These are phyloP conservation scores for Telmatochromis bifrenatus DNA, from an alignment of 2,113 vertebrate genomes.

Conservation along the genomic window DNA sequence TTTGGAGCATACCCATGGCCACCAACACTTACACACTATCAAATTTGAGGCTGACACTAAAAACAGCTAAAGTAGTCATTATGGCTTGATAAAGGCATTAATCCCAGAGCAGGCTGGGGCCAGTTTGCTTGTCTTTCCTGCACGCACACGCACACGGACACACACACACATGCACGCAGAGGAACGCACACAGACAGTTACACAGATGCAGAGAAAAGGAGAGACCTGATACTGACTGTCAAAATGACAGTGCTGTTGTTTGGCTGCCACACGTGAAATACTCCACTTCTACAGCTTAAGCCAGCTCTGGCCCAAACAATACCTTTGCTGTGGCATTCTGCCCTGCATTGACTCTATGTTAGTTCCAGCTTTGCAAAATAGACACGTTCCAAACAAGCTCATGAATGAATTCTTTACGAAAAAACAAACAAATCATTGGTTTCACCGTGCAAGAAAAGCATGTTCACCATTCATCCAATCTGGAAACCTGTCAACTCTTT, in stretches of 20 bases:
- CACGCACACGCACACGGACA: not conserved
- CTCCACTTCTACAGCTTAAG: not conserved
- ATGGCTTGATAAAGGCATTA: constrained; percentile 48
- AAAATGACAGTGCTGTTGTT: constrained; percentile 7
- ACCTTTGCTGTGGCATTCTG: not conserved
- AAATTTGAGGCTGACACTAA: constrained; percentile 54
- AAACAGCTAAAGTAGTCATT: constrained; percentile 44
- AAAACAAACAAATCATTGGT: not conserved
- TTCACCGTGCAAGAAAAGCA: not conserved
- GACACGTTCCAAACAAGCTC: not conserved
- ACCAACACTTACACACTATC: constrained; percentile 42
- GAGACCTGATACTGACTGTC: not conserved
- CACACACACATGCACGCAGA: not conserved
- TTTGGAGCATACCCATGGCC: constrained; percentile 4
- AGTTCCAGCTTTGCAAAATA: not conserved
- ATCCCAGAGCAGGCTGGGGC: constrained; percentile 23
- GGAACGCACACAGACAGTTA: not conserved
- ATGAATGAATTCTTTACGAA: not conserved
- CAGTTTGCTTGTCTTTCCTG: not conserved
- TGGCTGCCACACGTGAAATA: not conserved
- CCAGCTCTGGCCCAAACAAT: not conserved
- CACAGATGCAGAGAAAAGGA: not conserved
- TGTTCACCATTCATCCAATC: not conserved
- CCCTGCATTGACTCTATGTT: not conserved
- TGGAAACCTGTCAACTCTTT: not conserved